Base-by-base conservation (phyloP, 2,113 vertebrate genomes). In the Seriola quinqueradiata region DNA sequence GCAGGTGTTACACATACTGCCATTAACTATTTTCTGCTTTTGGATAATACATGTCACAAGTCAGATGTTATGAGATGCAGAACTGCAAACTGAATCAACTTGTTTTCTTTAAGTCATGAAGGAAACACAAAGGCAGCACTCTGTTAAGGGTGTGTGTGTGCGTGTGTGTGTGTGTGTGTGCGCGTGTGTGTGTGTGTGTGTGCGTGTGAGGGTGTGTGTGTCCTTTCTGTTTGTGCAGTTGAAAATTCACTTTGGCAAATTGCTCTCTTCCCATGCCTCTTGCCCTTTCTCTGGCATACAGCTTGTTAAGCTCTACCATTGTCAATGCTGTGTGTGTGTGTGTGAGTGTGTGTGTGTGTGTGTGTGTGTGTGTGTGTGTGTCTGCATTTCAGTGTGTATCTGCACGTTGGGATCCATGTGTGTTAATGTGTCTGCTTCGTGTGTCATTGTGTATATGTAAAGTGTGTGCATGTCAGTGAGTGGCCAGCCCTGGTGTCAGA, bases 251-350 rank as follows among this genome's bases (percentile, higher is more conserved):
- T 85, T 71, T 87, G 79, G 79, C 84, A 89, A 77, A 87, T 73
- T 87, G 75, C 54, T 91, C 77, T 89, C 73, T 88, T 90, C 82
- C 68, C 84, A 86, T 91, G 84, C 81, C 78, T 91, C 81, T 85
- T 87, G 75, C 64, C 75, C 71, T 83, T 72, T 84, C 70, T 77
- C 72, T 83, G 77, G 82, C 78, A 84, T 63, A 85, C 84, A 58
- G 74, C 89, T 91, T 83, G 85, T 90, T 87, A 75, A 89, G 80
- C 73, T 76, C 40, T 81, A 52, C 48, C 70, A 81, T 87, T 89
- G 89, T 90, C 42, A 38, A 23, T 4, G 12, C 25, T 73, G 44
- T 83, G 68, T 19, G 8, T 54, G 21, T 50, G 32, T 73, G 23
- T 83, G 68, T 9, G 57, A 68, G 28, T 28, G 28, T 28, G 28